phyloP scores from a whole-genome alignment of 2,797 vertebrate genomes.

The Mallotus villosus region DNA sequence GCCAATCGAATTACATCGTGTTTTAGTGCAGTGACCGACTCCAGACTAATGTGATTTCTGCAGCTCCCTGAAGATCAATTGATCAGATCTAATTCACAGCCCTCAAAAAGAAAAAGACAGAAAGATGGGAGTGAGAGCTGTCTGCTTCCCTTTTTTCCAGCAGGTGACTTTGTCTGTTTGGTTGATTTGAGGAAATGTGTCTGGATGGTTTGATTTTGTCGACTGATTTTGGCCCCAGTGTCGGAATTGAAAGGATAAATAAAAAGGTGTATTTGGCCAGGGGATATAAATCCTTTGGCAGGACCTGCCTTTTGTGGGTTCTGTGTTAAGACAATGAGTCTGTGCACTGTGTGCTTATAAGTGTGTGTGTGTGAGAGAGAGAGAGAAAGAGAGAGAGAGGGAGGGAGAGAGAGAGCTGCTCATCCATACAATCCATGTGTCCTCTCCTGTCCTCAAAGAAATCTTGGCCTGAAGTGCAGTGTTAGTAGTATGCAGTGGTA shows the following conservation, averaged over 20 bases:
- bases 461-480: no score
- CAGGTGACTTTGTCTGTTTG: conserved; percentile 52
- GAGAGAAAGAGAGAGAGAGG: conserved; percentile 8
- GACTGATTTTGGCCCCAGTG: conserved; percentile 57
- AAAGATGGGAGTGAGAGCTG: conserved; percentile 19
- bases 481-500: background rate
- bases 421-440: background rate
- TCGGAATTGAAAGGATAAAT: conserved; percentile 54
- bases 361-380: conserved; percentile 11
- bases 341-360: conserved; percentile 6
- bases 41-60: conserved; percentile 99
- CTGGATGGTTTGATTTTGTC: conserved; percentile 61
- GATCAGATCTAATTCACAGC: conserved; percentile 98
- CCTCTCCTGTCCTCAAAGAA: background rate
- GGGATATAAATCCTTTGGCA: conserved; percentile 40
- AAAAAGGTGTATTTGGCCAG: conserved; percentile 40
- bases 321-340: background rate
- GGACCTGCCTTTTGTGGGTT: conserved; percentile 5
- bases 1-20: conserved; percentile 96
- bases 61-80: conserved; percentile 98
- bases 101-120: conserved; percentile 72
- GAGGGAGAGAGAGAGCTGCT: conserved; percentile 11
- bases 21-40: conserved; percentile 99
- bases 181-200: conserved; percentile 57
- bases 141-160: conserved; percentile 47